Conservation (phyloP, 2,113 vertebrate species). For the Sterna hirundo region DNA sequence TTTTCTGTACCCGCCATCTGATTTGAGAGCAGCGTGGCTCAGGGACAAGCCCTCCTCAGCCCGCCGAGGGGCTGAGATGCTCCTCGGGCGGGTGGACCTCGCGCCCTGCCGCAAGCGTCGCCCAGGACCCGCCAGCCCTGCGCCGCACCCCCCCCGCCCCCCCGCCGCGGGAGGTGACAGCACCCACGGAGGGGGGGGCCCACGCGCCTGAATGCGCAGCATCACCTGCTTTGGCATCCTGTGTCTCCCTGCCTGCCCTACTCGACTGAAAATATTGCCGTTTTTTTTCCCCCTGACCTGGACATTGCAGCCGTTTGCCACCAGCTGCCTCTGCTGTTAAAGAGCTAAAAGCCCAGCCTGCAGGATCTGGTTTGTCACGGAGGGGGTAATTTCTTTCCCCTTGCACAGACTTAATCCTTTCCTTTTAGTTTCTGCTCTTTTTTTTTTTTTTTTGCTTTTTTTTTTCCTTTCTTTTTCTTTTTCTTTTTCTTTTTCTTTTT, state of each 20-base stretch:
- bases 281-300: background rate
- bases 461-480: background rate
- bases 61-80: background rate
- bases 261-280: background rate
- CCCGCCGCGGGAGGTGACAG: fast-evolving
- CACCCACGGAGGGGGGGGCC: background rate
- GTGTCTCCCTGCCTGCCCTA: background rate
- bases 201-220: fast-evolving
- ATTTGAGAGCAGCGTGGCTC: background rate
- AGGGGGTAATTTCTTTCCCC: background rate
- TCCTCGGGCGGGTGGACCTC: background rate
- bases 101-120: fast-evolving
- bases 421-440: background rate
- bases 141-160: no score
- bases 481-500: no score
- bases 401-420: background rate
- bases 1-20: background rate
- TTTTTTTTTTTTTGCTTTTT: background rate
- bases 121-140: background rate
- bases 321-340: background rate
- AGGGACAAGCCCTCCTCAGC: background rate
- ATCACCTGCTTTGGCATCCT: fast-evolving
- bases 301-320: fast-evolving
- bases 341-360: background rate
- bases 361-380: background rate